Conservation (phyloP, 2,888 invertebrate species). For the Phyto melanocephala region DNA sequence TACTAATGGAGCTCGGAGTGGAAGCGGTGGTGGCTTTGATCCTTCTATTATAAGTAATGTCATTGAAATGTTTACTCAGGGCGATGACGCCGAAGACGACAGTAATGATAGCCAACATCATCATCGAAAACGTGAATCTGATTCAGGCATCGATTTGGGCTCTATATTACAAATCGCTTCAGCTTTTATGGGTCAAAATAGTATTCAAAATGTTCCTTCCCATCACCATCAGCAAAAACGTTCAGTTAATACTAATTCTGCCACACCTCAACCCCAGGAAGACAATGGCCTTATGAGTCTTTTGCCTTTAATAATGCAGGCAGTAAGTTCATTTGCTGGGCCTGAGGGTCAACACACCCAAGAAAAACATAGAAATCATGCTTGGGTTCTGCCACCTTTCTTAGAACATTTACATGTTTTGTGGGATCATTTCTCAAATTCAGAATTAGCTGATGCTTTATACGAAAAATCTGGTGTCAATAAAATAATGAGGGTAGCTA, state of each 20-base stretch:
- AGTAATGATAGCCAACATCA: constrained; percentile 57
- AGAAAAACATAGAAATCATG: constrained; percentile 84
- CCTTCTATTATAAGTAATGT: constrained; percentile 82
- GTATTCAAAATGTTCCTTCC: constrained; percentile 70
- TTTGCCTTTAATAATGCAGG: constrained; percentile 85
- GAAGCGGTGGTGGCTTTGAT: constrained; percentile 80
- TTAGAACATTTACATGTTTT: constrained; percentile 85
- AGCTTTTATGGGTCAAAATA: constrained; percentile 79
- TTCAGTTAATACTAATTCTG: constrained; percentile 62
- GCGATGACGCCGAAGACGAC: constrained; percentile 66
- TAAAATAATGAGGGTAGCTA: constrained; percentile 81
- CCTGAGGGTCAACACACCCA: constrained; percentile 82
- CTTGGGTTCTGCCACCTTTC: constrained; percentile 86
- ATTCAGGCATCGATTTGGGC: constrained; percentile 80
- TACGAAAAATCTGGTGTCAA: constrained; percentile 87
- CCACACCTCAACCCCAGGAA: constrained; percentile 64
- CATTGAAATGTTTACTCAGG: constrained; percentile 80
- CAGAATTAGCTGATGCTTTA: constrained; percentile 86
- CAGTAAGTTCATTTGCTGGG: constrained; percentile 82
- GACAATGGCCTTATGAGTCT: constrained; percentile 79
- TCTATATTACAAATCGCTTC: constrained; percentile 81
- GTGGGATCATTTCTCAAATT: constrained; percentile 89
- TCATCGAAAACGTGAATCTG: constrained; percentile 66
- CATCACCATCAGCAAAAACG: constrained; percentile 69
- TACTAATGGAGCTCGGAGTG: constrained; percentile 68